Evolutionary conservation across 2,113 vertebrate species (phyloP).

Genomic region (Burhinus oedicnemus): DNA sequence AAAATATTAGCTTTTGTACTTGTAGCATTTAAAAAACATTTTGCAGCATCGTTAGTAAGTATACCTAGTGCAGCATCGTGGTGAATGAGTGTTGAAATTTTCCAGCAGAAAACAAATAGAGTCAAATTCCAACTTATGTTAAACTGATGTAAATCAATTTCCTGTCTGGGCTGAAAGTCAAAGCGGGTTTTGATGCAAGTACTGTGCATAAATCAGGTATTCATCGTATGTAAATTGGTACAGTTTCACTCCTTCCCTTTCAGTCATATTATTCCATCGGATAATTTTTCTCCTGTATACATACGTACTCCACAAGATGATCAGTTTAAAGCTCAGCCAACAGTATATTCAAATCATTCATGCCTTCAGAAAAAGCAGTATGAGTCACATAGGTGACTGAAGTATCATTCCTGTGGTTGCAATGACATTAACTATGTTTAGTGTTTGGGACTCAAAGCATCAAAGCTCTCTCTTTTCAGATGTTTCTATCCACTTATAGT

Average conservation of each 20-base stretch:
- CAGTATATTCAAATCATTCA: conserved; percentile 7
- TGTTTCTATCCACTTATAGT: background rate
- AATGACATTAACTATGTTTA: background rate
- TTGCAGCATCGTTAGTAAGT: background rate
- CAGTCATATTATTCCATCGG: background rate
- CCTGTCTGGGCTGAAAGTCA: conserved; percentile 57
- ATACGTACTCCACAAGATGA: background rate
- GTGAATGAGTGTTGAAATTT: conserved; percentile 24
- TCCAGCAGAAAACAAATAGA: conserved; percentile 24
- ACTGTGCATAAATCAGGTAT: conserved; percentile 57
- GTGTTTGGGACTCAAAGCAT: background rate
- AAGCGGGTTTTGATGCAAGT: conserved; percentile 49
- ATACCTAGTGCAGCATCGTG: background rate
- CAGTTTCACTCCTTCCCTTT: conserved; percentile 37
- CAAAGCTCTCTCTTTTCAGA: background rate
- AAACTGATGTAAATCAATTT: conserved; percentile 64
- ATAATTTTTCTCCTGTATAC: conserved; percentile 26
- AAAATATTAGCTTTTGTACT: background rate
- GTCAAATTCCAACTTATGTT: conserved; percentile 27
- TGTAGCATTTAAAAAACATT: background rate
- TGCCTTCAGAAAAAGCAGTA: background rate
- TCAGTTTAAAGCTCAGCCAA: conserved; percentile 4
- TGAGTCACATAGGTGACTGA: conserved; percentile 9
- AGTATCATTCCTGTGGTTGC: background rate
- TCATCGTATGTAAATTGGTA: conserved; percentile 50